Percentiles rank a stretch among this genome's conserved stretches.
These are phyloP conservation scores for Arctia plantaginis DNA, from an alignment of 2,888 invertebrate genomes.

Conservation along the genomic window DNA sequence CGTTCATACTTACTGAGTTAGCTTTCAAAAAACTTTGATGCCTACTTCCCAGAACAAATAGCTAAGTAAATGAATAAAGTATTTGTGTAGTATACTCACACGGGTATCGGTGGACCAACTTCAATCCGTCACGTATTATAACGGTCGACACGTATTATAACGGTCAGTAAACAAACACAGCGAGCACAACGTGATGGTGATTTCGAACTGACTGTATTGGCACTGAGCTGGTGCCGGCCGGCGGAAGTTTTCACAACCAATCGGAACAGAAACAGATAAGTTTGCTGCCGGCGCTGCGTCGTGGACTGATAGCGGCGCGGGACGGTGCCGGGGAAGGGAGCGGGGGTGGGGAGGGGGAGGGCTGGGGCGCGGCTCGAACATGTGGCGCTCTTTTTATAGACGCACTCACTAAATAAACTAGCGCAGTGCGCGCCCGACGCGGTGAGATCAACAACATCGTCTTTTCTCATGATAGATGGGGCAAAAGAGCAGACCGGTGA, in stretches of 20 bases:
- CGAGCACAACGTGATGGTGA: neutral
- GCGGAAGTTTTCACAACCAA: neutral
- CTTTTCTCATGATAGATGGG: no score
- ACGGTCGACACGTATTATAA: neutral
- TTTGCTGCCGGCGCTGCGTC: neutral
- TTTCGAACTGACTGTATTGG: neutral
- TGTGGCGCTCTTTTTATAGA: slow-evolving; percentile 1
- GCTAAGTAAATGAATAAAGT: neutral
- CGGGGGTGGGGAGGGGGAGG: neutral
- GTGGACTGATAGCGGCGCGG: neutral
- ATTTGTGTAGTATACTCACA: neutral
- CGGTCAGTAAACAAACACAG: neutral
- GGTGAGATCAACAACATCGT: neutral
- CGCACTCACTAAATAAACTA: neutral
- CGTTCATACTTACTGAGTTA: neutral
- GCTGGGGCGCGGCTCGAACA: neutral
- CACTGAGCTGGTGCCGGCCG: neutral
- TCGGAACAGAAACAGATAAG: neutral
- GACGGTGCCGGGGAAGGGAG: neutral
- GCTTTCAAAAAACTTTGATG: neutral
- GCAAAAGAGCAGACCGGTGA: no score
- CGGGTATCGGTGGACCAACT: neutral
- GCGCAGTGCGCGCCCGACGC: neutral
- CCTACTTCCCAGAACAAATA: neutral
- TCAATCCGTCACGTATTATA: neutral